Conservation (phyloP, 1,140 invertebrate species). For the Drosophila ananassae region DNA sequence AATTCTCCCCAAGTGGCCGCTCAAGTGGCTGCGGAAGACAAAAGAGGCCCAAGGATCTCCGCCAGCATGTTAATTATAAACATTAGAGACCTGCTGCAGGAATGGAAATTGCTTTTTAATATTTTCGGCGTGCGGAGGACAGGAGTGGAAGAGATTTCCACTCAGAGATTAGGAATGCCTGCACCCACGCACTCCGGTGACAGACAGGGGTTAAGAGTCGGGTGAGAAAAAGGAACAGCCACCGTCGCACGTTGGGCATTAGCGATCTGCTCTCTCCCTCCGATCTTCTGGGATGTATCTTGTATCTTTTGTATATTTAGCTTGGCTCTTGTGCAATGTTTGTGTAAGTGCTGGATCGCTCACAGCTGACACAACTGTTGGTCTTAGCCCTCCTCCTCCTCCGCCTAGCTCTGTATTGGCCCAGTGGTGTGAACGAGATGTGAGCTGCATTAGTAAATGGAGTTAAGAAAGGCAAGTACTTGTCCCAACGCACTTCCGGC, state of each 20-base stretch:
- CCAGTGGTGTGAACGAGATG: constrained; percentile 52
- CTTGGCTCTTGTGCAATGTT: constrained; percentile 31
- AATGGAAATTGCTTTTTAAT: constrained; percentile 73
- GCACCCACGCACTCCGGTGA: constrained; percentile 16
- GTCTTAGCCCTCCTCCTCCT: constrained; percentile 4
- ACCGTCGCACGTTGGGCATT: constrained; percentile 39
- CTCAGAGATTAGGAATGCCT: constrained; percentile 52
- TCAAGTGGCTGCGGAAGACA: constrained; percentile 6
- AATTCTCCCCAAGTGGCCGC: constrained; percentile 66
- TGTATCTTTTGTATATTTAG: constrained; percentile 27
- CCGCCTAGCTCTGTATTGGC: background rate
- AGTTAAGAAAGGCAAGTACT: constrained; percentile 44
- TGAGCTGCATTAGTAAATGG: constrained; percentile 64
- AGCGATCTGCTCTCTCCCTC: constrained; percentile 11
- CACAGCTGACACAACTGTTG: constrained; percentile 42
- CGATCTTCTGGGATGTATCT: background rate
- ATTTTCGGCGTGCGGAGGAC: constrained; percentile 58
- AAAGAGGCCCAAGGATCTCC: background rate
- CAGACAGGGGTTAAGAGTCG: constrained; percentile 9
- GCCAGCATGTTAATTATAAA: constrained; percentile 59
- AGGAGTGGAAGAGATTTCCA: constrained; percentile 55
- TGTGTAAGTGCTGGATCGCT: constrained; percentile 35
- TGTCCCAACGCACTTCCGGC: constrained; percentile 51
- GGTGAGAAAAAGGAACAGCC: constrained; percentile 24
- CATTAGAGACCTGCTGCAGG: constrained; percentile 30